phyloP scores from a whole-genome alignment of 1,140 invertebrate genomes.

The Plodia interpunctella region DNA sequence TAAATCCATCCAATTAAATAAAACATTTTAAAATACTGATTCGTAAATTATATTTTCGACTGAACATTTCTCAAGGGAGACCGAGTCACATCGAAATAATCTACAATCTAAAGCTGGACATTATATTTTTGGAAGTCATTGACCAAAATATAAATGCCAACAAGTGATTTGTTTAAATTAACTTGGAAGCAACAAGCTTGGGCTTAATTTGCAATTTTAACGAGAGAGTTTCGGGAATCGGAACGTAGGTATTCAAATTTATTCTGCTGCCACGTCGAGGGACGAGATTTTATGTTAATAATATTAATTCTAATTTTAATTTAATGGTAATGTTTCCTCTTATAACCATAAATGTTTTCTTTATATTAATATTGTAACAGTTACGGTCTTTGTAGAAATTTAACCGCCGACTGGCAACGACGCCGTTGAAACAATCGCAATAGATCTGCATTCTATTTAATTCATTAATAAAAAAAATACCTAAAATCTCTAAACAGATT shows the following conservation, averaged over 20 bases:
- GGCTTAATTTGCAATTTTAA: constrained; percentile 31
- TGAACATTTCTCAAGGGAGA: too few species aligned
- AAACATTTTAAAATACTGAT: too few species aligned
- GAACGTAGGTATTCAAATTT: constrained; percentile 25
- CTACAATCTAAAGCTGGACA: too few species aligned
- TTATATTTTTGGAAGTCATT: neutral
- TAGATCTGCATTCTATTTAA: too few species aligned
- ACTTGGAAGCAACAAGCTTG: constrained; percentile 10
- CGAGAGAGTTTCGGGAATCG: constrained; percentile 16
- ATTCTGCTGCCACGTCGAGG: constrained; percentile 13
- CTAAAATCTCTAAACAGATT: too few species aligned
- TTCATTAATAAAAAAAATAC: too few species aligned
- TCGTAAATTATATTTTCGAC: too few species aligned
- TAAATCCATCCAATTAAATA: too few species aligned
- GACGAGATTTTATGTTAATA: constrained; percentile 18
- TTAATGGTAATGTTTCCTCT: too few species aligned
- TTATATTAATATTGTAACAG: too few species aligned
- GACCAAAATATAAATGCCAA: neutral
- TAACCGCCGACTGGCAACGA: neutral
- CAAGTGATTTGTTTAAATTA: constrained; percentile 10
- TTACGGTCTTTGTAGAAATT: neutral
- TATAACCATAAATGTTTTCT: too few species aligned
- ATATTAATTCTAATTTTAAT: constrained; percentile 7
- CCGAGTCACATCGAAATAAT: too few species aligned
- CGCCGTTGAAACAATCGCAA: neutral